Conservation (phyloP, 2,888 invertebrate species). For the Acanthococcus lagerstroemiae region DNA sequence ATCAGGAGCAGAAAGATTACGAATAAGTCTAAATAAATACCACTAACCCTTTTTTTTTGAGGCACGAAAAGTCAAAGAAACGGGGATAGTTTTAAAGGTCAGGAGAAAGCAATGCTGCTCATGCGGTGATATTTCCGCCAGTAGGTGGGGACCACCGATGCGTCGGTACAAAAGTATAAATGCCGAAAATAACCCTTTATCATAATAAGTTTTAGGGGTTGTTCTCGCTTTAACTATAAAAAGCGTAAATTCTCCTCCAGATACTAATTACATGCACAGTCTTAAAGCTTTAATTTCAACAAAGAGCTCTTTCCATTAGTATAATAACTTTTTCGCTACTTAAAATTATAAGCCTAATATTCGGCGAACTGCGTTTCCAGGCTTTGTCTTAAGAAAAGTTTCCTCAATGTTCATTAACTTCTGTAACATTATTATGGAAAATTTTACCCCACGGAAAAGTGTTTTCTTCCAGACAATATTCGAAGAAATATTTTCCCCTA, state of each 20-base stretch:
- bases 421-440: conserved; percentile 27
- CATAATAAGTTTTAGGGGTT: conserved; percentile 29
- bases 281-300: conserved; percentile 30
- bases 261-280: conserved; percentile 30
- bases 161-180: not conserved
- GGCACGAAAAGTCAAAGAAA: not conserved
- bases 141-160: conserved; percentile 6
- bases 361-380: conserved; percentile 25
- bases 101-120: conserved; percentile 1
- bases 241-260: conserved; percentile 27
- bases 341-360: conserved; percentile 31
- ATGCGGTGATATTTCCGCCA: conserved; percentile 25
- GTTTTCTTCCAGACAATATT: not conserved
- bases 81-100: conserved; percentile 5
- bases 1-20: too few species aligned
- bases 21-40: not conserved
- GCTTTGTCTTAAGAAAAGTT: conserved; percentile 28
- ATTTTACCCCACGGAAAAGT: conserved; percentile 19
- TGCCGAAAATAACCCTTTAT: conserved; percentile 24
- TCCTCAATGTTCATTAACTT: conserved; percentile 29
- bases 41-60: conserved; percentile 13
- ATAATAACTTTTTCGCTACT: conserved; percentile 31
- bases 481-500: too few species aligned
- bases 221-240: conserved; percentile 25
- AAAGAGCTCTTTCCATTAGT: conserved; percentile 32